Conservation (phyloP, 2,888 invertebrate genomes). For the Mimumesa dahlbomi region DNA sequence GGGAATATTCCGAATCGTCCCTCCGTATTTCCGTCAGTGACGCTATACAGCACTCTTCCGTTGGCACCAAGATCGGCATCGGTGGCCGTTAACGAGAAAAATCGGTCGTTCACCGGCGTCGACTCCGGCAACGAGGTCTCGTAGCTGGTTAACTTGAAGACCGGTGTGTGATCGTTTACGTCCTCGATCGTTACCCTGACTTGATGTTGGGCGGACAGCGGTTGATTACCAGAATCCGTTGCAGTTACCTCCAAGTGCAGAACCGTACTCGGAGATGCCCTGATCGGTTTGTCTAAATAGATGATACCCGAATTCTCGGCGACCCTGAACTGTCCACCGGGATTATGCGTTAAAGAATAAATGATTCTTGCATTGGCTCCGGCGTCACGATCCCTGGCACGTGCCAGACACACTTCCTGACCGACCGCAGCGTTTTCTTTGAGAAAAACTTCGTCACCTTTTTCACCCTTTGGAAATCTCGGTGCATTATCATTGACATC, state of each 20-base stretch:
- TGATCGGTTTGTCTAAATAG: constrained; percentile 90
- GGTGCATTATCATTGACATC: constrained; percentile 97
- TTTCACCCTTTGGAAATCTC: constrained; percentile 87
- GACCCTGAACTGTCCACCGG: constrained; percentile 91
- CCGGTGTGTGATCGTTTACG: constrained; percentile 97
- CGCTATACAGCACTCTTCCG: constrained; percentile 89
- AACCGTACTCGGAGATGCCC: constrained; percentile 87
- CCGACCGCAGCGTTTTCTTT: constrained; percentile 96
- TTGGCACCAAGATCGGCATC: constrained; percentile 93
- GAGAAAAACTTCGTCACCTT: constrained; percentile 87
- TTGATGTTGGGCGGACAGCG: constrained; percentile 88
- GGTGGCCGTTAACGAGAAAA: constrained; percentile 93
- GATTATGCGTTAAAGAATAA: constrained; percentile 90
- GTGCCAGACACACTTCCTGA: constrained; percentile 93
- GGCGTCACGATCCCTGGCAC: constrained; percentile 93
- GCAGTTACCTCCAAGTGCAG: constrained; percentile 90
- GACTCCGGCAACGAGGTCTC: constrained; percentile 96
- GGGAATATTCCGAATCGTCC: constrained; percentile 96
- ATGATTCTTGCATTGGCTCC: constrained; percentile 93
- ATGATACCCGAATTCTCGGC: constrained; percentile 93
- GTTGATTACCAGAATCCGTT: constrained; percentile 90
- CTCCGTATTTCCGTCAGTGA: constrained; percentile 92
- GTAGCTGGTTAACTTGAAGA: constrained; percentile 95
- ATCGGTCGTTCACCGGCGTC: constrained; percentile 93
- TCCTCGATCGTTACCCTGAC: constrained; percentile 89